Evolutionary conservation across 2,113 vertebrate species (phyloP).

Genomic region (Oryzias javanicus): DNA sequence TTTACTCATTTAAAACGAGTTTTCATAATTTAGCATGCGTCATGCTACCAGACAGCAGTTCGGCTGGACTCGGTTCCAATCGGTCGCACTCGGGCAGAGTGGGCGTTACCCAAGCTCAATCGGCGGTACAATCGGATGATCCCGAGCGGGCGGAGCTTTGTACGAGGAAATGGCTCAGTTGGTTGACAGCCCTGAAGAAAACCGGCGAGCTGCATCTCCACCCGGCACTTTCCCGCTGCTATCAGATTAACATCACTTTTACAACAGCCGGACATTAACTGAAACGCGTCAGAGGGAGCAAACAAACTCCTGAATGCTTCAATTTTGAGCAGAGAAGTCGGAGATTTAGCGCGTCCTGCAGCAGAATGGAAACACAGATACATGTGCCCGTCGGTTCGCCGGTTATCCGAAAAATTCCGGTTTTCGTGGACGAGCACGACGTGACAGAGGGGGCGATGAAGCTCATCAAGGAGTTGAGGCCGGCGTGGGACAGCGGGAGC

Average conservation of each 20-base stretch:
- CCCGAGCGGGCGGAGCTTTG: constrained; percentile 60
- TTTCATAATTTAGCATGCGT: too few species aligned
- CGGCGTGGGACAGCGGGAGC: constrained; percentile 80
- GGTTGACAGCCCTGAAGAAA: constrained; percentile 39
- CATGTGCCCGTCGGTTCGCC: constrained; percentile 77
- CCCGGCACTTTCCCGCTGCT: constrained; percentile 15
- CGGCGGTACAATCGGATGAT: constrained; percentile 69
- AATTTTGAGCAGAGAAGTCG: constrained; percentile 4
- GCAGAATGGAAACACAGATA: constrained; percentile 79
- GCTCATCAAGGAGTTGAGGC: constrained; percentile 87
- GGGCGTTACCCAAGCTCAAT: constrained; percentile 35
- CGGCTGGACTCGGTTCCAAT: constrained; percentile 16
- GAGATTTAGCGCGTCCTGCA: constrained; percentile 34
- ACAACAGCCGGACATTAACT: not conserved
- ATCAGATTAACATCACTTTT: not conserved
- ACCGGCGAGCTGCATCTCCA: constrained; percentile 42
- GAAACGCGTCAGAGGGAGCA: not conserved
- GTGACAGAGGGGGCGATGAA: constrained; percentile 86
- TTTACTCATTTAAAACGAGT: too few species aligned
- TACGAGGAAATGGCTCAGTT: constrained; percentile 45
- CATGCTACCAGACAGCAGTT: not conserved
- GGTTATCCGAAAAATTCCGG: constrained; percentile 78
- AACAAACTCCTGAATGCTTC: constrained; percentile 18
- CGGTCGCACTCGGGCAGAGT: constrained; percentile 23
- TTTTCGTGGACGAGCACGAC: constrained; percentile 87